A percentile compares a stretch with the other conserved stretches of the same genome.
Conservation (phyloP, 2,888 invertebrate species). For the Gnatocerus cornutus region DNA sequence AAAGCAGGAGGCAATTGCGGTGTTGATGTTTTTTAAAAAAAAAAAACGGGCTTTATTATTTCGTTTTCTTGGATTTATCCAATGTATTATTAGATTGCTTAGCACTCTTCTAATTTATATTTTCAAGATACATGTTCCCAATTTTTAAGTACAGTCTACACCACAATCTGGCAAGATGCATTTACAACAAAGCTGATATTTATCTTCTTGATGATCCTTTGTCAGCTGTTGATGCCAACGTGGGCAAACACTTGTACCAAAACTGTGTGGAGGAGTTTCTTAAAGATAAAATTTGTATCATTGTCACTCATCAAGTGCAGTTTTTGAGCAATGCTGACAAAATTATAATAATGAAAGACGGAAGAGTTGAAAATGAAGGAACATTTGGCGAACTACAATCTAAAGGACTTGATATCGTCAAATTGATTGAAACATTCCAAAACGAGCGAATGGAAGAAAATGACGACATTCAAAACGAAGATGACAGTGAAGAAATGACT, state of each 20-base stretch:
- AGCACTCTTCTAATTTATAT: background rate
- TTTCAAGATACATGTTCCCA: conserved; percentile 80
- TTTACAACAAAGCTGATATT: conserved; percentile 85
- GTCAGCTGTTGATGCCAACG: conserved; percentile 86
- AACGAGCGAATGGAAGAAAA: conserved; percentile 63
- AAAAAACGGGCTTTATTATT: no score
- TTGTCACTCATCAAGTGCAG: conserved; percentile 84
- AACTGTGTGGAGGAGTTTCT: conserved; percentile 79
- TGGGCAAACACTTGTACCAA: conserved; percentile 83
- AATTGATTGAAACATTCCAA: conserved; percentile 68
- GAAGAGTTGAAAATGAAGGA: conserved; percentile 71
- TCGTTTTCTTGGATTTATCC: no score
- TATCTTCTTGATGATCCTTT: conserved; percentile 88
- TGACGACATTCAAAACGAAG: conserved; percentile 60
- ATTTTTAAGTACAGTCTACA: background rate
- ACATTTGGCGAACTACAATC: conserved; percentile 70
- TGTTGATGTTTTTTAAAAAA: no score
- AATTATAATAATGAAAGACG: conserved; percentile 70
- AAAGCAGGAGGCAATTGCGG: no score
- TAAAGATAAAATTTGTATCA: conserved; percentile 75
- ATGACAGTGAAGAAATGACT: conserved; percentile 61
- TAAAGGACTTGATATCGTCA: conserved; percentile 73
- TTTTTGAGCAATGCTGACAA: conserved; percentile 69
- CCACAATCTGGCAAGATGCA: conserved; percentile 81
- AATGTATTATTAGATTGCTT: no score